Base-by-base conservation (phyloP, 2,797 vertebrate species). In the Hapalemur alaotrensis region DNA sequence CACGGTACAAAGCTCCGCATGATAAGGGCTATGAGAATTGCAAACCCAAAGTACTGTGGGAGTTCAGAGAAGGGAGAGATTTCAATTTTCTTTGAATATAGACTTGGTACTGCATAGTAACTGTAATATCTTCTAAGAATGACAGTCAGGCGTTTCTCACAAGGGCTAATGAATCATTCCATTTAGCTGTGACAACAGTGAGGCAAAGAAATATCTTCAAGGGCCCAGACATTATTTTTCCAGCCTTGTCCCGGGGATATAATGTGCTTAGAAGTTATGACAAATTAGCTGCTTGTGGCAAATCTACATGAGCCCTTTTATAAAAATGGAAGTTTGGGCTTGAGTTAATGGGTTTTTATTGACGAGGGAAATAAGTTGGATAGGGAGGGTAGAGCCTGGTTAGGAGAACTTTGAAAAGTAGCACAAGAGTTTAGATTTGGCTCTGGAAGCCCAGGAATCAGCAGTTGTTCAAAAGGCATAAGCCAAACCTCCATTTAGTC, bases 121-220 rank as follows among this genome's bases (percentile, higher is more conserved):
- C 38, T 41, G 43, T 73, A 94, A 43, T 97, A 94, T 94, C 93
- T 82, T 83, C 89, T 89, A 94, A 96, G 95, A 94, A 82, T 94
- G 97, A 92, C 76, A 93, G 96, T 46, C 50, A 63, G 93, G 65
- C 17, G 4, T 97, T 97, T 96, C 95, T 96, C 85, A 92, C 65
- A 81, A 92, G 70, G 86, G 70, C 93, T 82, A 96, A 97, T 95
- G 96, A 97, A 96, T 98, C 97, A 97, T 89, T 92, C 70, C 91
- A 93, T 96, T 97, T 96, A 96, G 87, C 91, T 95, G 72, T 89
- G 97, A 97, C 96, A 97, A 93, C 94, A 96, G 86, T 30, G 30
- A 96, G 91, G 94, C 79, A 61, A 91, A 96, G 94, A 87, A 86
- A 90, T 98, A 97, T 96, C 96, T 97, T 96, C 91, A 96, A 97